Evolutionary conservation across 2,797 vertebrate species (phyloP), one percentile per base, ranked within the genome.

Genomic region (Phoeniculus purpureus): DNA sequence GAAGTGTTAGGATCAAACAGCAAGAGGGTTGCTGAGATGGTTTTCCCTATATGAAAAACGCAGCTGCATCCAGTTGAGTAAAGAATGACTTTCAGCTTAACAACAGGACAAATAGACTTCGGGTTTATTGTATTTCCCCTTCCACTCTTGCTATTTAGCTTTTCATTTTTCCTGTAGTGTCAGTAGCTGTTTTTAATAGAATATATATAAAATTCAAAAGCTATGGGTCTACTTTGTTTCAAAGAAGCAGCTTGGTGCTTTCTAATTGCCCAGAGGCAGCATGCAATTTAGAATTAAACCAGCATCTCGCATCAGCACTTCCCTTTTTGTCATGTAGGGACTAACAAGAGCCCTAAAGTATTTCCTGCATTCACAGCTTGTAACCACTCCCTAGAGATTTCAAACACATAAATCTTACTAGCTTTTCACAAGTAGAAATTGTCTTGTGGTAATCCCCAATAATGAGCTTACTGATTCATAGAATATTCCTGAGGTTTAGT

Each of bases 331-430:
- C 78, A 37, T 85, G 90, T 80, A 58, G 47, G 68, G 50, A 67
- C 60, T 78, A 89, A 51, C 12, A 75, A 83, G 34, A 83, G n/a
- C 15, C n/a, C 26, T 11, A 20, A 85, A 81, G 26, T 82, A 92
- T 90, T 92, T 93, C 90, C 55, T 95, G 68, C 59, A 37, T 81
- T 94, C 88, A 66, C 68, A 81, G 81, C 31, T 86, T 92, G 48
- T 56, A 77, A 56, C 10, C 1, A 2, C 62, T 90, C 26, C 32
- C 31, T 56, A 64, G 14, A 16, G 70, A 32, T 80, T 91, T 88
- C n/a, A 77, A 87, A 12, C 11, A 75, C 25, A 68, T 82, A 93
- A 92, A 87, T 87, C 45, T 50, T 71, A 72, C 56, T 27, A 40
- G 45, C 13, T 78, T 87, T 85, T 66, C 70, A 83, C 59, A 50